A percentile compares a stretch with the other conserved stretches of the same genome.
Conservation (phyloP, 2,797 vertebrate genomes). For the Diplodus sargus region DNA sequence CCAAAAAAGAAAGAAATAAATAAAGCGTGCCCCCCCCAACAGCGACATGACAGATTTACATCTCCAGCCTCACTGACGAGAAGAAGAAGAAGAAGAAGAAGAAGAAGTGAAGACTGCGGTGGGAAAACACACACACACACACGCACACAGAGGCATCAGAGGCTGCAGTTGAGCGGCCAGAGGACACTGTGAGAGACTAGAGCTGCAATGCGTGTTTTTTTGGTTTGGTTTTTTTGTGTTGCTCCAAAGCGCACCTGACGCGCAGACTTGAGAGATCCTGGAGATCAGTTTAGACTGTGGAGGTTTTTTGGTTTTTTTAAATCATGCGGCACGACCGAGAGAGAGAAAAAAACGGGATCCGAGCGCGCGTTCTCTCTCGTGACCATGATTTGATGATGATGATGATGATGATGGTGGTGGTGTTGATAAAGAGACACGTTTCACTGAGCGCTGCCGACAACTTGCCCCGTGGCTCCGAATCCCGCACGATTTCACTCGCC, state of each 20-base stretch:
- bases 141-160: slow-evolving; percentile 19
- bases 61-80: slow-evolving; percentile 42
- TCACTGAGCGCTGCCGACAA: slow-evolving; percentile 34
- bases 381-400: background rate
- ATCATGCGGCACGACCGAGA: slow-evolving; percentile 29
- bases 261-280: slow-evolving; percentile 52
- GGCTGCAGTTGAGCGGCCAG: slow-evolving; percentile 69
- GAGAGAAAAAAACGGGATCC: too few species aligned
- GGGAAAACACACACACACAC: slow-evolving; percentile 10
- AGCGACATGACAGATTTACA: slow-evolving; percentile 53
- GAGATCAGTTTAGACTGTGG: slow-evolving; percentile 52
- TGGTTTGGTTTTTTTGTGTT: too few species aligned
- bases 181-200: slow-evolving; percentile 62
- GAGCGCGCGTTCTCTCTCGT: background rate
- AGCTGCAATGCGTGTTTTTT: slow-evolving; percentile 84
- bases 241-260: slow-evolving; percentile 72
- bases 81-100: too few species aligned
- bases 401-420: too few species aligned
- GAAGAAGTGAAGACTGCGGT: slow-evolving; percentile 1
- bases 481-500: slow-evolving; percentile 29
- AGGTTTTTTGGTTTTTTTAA: slow-evolving; percentile 1
- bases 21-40: too few species aligned
- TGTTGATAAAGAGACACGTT: slow-evolving; percentile 26
- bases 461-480: slow-evolving; percentile 39
- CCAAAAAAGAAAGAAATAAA: too few species aligned